These are phyloP conservation scores for Vimba vimba DNA, from an alignment of 2,113 vertebrate species.

Conservation along the genomic window DNA sequence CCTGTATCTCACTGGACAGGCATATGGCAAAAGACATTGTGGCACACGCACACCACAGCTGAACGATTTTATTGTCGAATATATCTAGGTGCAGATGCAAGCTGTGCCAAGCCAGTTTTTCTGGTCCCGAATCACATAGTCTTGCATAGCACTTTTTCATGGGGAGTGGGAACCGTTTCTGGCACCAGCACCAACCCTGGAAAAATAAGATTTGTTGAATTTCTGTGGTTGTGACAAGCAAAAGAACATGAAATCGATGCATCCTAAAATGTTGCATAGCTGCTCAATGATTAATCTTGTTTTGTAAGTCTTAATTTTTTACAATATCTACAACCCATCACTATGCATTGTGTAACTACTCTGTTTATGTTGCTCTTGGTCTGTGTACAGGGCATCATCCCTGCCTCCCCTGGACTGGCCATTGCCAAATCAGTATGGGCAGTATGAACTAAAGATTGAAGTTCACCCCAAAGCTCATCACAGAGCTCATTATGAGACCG, in stretches of 20 bases:
- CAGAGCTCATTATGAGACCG: slow-evolving; percentile 97
- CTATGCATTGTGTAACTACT: not conserved
- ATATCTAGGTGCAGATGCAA: not conserved
- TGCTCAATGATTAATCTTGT: not conserved
- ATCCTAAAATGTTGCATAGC: not conserved
- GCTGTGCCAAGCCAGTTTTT: too few species aligned
- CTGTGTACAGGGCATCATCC: slow-evolving; percentile 88
- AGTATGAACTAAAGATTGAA: slow-evolving; percentile 96
- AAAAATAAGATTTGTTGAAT: not conserved
- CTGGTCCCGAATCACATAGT: not conserved
- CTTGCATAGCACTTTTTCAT: not conserved
- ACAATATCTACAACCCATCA: not conserved
- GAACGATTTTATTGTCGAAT: not conserved
- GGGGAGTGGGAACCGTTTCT: not conserved
- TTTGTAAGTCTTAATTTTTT: not conserved
- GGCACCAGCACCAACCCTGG: not conserved
- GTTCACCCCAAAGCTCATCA: slow-evolving; percentile 98
- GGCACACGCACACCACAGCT: not conserved
- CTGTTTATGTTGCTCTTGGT: slow-evolving; percentile 57
- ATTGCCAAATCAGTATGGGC: slow-evolving; percentile 91
- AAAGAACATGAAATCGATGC: not conserved
- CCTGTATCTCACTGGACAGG: not conserved
- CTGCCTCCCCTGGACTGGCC: slow-evolving; percentile 97
- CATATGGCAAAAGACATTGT: not conserved
- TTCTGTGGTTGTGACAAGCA: not conserved